Conservation (phyloP, 2,113 vertebrate species). For the Herpetotheres cachinnans region DNA sequence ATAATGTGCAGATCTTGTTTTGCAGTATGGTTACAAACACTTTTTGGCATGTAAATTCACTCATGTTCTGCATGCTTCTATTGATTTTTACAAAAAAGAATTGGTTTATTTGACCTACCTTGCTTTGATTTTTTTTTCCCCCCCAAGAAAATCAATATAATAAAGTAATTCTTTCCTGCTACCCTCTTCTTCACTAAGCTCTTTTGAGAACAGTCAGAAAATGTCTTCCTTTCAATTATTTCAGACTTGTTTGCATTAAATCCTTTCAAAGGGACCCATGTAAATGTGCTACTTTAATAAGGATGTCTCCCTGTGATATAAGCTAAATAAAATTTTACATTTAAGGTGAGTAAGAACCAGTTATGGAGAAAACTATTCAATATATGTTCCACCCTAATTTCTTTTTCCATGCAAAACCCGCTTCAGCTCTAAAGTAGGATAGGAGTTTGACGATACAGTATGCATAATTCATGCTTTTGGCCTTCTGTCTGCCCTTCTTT, state of each 20-base stretch:
- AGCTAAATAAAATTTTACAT: constrained; percentile 91
- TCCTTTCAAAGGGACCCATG: constrained; percentile 75
- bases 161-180: constrained; percentile 90
- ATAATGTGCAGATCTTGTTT: constrained; percentile 67
- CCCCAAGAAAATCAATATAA: constrained; percentile 91
- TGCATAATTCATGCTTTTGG: constrained; percentile 92
- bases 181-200: constrained; percentile 83
- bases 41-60: constrained; percentile 85
- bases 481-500: constrained; percentile 75
- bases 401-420: constrained; percentile 79
- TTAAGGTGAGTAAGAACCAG: constrained; percentile 89
- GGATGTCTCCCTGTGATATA: constrained; percentile 80
- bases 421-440: constrained; percentile 71
- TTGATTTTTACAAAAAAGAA: constrained; percentile 78
- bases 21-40: constrained; percentile 79
- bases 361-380: constrained; percentile 92
- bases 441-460: constrained; percentile 82
- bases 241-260: constrained; percentile 89
- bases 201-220: constrained; percentile 83
- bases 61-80: constrained; percentile 70
- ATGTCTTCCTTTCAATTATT: constrained; percentile 91
- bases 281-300: constrained; percentile 82
- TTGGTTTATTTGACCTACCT: constrained; percentile 88
- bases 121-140: constrained; percentile 78
- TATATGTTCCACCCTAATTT: constrained; percentile 90